These are phyloP conservation scores for Scolopax rusticola DNA, from an alignment of 2,797 vertebrate species.

Conservation along the genomic window DNA sequence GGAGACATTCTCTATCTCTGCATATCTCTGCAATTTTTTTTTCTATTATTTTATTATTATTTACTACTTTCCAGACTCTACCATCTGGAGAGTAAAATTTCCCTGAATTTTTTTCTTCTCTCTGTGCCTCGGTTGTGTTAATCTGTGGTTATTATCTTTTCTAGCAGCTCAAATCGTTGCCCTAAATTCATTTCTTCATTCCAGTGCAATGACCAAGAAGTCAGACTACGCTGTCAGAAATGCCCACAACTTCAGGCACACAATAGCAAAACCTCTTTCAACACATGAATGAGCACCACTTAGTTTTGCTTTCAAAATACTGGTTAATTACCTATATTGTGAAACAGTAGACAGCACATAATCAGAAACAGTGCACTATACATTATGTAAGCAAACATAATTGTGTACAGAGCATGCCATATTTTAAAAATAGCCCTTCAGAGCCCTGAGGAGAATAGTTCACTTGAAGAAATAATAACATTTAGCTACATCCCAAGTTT, in stretches of 20 bases:
- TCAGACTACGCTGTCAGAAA: neutral
- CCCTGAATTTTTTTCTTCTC: neutral
- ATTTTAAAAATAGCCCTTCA: neutral
- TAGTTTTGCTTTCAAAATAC: constrained; percentile 42
- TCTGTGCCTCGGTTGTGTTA: neutral
- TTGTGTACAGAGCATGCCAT: neutral
- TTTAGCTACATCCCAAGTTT: neutral
- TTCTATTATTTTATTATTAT: neutral
- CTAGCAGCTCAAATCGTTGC: neutral
- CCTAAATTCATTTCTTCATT: neutral
- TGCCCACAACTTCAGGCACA: constrained; percentile 3
- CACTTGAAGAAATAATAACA: neutral
- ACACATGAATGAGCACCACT: neutral
- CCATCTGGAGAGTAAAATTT: neutral
- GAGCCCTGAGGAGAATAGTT: neutral
- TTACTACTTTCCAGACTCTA: neutral
- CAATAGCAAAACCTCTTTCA: neutral
- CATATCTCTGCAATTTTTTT: neutral
- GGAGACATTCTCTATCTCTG: neutral
- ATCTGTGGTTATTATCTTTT: neutral
- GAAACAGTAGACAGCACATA: neutral
- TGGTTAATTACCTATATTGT: neutral
- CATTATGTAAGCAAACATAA: neutral
- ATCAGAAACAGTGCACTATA: neutral
- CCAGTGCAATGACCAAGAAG: neutral